Percentiles rank a stretch among this genome's conserved stretches.
phyloP scores from a whole-genome alignment of 2,113 vertebrate species.

The Oostethus manadensis region DNA sequence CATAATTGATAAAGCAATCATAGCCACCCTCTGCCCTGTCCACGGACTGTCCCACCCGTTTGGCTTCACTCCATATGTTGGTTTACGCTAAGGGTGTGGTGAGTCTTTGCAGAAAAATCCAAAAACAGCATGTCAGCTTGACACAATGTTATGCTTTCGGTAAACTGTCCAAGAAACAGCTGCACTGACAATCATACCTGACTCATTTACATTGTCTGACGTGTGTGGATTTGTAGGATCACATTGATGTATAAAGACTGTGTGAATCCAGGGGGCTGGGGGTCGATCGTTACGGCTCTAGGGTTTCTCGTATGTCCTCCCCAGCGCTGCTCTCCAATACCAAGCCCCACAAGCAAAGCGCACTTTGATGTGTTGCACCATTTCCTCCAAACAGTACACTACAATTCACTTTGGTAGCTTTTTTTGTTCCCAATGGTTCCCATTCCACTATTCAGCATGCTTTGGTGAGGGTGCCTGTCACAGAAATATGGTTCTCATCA shows the following conservation, averaged over 20 bases:
- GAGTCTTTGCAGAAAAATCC: slow-evolving; percentile 25
- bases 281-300: slow-evolving; percentile 6
- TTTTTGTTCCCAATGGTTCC: too few relatives aligned
- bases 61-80: slow-evolving; percentile 29
- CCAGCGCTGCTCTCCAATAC: not conserved
- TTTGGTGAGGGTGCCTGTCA: too few relatives aligned
- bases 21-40: slow-evolving; percentile 35
- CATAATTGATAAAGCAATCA: slow-evolving; percentile 38
- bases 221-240: not conserved
- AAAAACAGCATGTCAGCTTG: slow-evolving; percentile 24
- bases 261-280: not conserved
- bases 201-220: slow-evolving; percentile 7
- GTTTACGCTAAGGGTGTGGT: slow-evolving; percentile 35
- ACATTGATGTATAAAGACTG: too few relatives aligned
- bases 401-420: too few relatives aligned
- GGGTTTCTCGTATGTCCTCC: not conserved
- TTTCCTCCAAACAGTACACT: too few relatives aligned
- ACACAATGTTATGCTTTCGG: slow-evolving; percentile 24
- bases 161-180: slow-evolving; percentile 18
- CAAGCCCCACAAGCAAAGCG: too few relatives aligned
- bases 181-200: slow-evolving; percentile 16
- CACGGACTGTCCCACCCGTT: slow-evolving; percentile 28
- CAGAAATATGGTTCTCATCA: too few relatives aligned
- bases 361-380: too few relatives aligned
- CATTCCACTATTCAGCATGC: too few relatives aligned